These are phyloP conservation scores for Cheumatopsyche charites DNA, from an alignment of 1,140 invertebrate species.

Conservation along the genomic window DNA sequence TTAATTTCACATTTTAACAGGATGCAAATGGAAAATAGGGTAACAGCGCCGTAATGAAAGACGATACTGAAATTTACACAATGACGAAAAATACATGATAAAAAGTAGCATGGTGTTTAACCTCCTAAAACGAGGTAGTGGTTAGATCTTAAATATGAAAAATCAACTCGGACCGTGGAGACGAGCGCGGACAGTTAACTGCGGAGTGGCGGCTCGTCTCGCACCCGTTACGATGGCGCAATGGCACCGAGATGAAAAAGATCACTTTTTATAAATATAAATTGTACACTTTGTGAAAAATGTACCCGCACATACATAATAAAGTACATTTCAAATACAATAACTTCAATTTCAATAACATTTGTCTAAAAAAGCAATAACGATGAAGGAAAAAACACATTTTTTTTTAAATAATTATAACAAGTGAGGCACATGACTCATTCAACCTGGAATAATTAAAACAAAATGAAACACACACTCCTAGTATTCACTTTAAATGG, in stretches of 20 bases:
- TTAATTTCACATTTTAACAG: slow-evolving; percentile 19
- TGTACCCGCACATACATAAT: slow-evolving; percentile 24
- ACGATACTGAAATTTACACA: slow-evolving; percentile 21
- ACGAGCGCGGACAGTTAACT: slow-evolving; percentile 2
- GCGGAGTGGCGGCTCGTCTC: not conserved
- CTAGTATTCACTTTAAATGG: slow-evolving; percentile 31
- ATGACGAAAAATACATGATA: slow-evolving; percentile 22
- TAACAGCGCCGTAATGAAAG: slow-evolving; percentile 4
- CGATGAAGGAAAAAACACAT: slow-evolving; percentile 34
- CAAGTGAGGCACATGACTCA: slow-evolving; percentile 40
- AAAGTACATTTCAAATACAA: slow-evolving; percentile 28
- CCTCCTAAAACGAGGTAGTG: slow-evolving; percentile 48
- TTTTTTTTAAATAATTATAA: slow-evolving; percentile 42
- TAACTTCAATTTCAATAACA: slow-evolving; percentile 14
- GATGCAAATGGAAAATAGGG: not conserved
- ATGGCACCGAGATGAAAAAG: slow-evolving; percentile 18
- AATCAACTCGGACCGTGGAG: slow-evolving; percentile 13
- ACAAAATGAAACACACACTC: slow-evolving; percentile 29
- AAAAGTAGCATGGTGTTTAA: slow-evolving; percentile 28
- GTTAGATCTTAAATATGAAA: slow-evolving; percentile 29
- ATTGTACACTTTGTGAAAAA: slow-evolving; percentile 24
- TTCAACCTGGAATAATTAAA: slow-evolving; percentile 40
- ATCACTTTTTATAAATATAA: slow-evolving; percentile 17
- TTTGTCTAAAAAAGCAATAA: slow-evolving; percentile 35
- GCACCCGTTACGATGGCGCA: too few relatives aligned